phyloP scores from a whole-genome alignment of 2,888 invertebrate species.

The Boloria euphrosyne region DNA sequence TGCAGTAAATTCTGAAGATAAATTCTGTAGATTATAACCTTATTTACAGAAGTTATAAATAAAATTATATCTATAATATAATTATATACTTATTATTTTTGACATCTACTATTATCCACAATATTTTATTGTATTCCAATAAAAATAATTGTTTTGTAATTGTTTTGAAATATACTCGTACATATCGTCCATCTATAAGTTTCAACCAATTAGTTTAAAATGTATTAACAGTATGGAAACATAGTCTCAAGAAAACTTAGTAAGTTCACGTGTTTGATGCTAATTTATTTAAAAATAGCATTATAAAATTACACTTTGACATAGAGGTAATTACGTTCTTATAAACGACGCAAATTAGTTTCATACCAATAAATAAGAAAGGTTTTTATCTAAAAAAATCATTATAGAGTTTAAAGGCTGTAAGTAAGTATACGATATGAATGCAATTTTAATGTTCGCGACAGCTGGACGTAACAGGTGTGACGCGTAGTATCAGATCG shows the following conservation, averaged over 20 bases:
- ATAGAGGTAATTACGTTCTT: too few relatives aligned
- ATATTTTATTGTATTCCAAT: neutral
- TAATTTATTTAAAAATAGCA: neutral
- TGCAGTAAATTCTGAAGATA: neutral
- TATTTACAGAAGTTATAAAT: too few relatives aligned
- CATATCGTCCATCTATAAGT: neutral
- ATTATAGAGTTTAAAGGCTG: conserved; percentile 7
- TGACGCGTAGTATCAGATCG: conserved; percentile 33
- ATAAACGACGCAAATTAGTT: neutral
- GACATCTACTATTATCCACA: too few relatives aligned
- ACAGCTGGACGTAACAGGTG: conserved; percentile 66
- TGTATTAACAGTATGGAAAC: neutral
- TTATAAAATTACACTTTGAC: neutral
- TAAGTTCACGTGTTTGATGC: neutral
- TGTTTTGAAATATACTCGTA: neutral
- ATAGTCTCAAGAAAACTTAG: neutral
- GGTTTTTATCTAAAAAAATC: too few relatives aligned
- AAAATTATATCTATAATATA: too few relatives aligned
- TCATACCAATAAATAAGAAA: too few relatives aligned
- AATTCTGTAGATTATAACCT: too few relatives aligned
- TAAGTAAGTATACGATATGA: conserved; percentile 11
- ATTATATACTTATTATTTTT: too few relatives aligned
- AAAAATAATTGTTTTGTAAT: neutral
- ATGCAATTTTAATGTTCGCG: conserved; percentile 37
- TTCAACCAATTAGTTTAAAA: neutral